Conservation (phyloP, 1,140 invertebrate genomes). For the Mya arenaria region DNA sequence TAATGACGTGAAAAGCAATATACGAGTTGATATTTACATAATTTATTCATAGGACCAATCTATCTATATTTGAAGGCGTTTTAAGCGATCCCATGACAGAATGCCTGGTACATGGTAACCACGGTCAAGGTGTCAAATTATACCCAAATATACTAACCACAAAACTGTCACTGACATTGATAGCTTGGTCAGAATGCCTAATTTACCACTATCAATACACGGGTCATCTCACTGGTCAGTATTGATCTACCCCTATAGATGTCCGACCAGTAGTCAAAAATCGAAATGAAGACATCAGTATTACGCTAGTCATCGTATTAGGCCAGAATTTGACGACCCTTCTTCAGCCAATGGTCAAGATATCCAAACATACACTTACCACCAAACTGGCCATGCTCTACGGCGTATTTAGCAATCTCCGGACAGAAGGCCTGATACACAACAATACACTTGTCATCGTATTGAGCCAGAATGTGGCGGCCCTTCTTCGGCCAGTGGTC, state of each 20-base stretch:
- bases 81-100: slow-evolving; percentile 59
- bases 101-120: slow-evolving; percentile 75
- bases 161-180: no score
- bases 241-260: no score
- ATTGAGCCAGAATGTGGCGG: slow-evolving; percentile 63
- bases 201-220: no score
- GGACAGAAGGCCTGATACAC: slow-evolving; percentile 71
- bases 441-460: slow-evolving; percentile 57
- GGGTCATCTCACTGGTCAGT: no score
- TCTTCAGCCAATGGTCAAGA: slow-evolving; percentile 33
- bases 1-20: no score
- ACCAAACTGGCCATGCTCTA: slow-evolving; percentile 47
- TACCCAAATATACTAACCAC: no score
- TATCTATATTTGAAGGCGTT: slow-evolving; percentile 52
- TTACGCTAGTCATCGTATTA: slow-evolving; percentile 55
- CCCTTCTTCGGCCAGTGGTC: slow-evolving; percentile 49
- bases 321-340: slow-evolving; percentile 64
- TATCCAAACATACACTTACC: slow-evolving; percentile 13
- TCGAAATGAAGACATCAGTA: slow-evolving; percentile 4
- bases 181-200: no score
- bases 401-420: slow-evolving; percentile 60
- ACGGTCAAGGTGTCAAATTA: no score
- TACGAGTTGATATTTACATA: no score
- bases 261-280: no score
- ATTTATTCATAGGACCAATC: slow-evolving; percentile 26